These are phyloP conservation scores for Anthopleura sola DNA, from an alignment of 64 coral and sea anemone species.

Conservation along the genomic window DNA sequence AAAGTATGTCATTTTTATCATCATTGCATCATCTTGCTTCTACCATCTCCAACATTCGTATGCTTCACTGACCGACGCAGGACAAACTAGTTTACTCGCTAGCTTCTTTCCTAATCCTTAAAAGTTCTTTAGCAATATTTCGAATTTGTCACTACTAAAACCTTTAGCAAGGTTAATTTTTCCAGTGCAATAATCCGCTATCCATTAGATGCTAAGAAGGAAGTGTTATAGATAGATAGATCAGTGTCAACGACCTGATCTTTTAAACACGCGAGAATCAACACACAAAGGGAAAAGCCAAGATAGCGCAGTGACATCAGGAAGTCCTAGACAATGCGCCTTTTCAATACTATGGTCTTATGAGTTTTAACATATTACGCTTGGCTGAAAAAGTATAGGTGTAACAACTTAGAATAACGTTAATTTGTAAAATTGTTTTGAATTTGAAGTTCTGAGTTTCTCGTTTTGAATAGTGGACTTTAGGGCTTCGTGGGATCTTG, in stretches of 20 bases:
- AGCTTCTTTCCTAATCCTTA: not conserved
- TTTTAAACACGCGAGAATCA: not conserved
- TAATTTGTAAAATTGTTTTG: not conserved
- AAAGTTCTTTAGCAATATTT: not conserved
- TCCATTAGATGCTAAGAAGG: not conserved
- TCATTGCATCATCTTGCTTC: no score
- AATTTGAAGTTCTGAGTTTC: no score
- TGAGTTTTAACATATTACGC: not conserved
- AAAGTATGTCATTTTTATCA: no score
- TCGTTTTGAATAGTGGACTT: no score
- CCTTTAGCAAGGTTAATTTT: not conserved
- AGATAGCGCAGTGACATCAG: not conserved
- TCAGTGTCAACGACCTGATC: not conserved
- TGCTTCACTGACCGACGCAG: no score
- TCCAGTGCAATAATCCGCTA: not conserved
- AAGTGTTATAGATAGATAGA: not conserved
- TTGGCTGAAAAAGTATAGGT: not conserved
- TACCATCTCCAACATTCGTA: no score
- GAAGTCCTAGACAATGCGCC: not conserved
- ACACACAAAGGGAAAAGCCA: not conserved
- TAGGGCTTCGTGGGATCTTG: not conserved
- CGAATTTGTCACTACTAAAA: not conserved
- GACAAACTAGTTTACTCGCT: no score
- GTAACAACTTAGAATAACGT: not conserved
- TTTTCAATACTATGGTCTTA: not conserved